A percentile compares a stretch with the other conserved stretches of the same genome.
Conservation (phyloP, 2,888 invertebrate genomes). For the Conistra vaccinii region DNA sequence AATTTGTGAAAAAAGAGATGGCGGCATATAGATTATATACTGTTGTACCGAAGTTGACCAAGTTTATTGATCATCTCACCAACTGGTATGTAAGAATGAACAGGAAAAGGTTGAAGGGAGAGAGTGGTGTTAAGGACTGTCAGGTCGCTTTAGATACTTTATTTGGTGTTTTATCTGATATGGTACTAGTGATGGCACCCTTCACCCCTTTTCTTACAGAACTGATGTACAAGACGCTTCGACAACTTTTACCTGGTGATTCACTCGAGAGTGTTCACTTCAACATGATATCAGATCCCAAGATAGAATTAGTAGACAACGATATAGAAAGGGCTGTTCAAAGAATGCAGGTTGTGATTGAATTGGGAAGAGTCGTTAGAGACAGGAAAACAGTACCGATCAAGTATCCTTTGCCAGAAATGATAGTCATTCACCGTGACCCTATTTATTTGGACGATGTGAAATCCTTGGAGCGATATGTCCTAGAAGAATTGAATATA, state of each 20-base stretch:
- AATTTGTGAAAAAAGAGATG: conserved; percentile 98
- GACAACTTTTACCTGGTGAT: conserved; percentile 91
- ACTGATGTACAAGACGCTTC: conserved; percentile 97
- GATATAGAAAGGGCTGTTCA: conserved; percentile 97
- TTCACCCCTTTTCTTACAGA: conserved; percentile 99
- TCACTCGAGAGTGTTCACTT: conserved; percentile 96
- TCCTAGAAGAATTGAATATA: conserved; percentile 98
- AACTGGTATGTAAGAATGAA: conserved; percentile 99
- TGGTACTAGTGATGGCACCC: conserved; percentile 98
- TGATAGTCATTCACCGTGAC: conserved; percentile 98
- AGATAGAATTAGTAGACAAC: conserved; percentile 93
- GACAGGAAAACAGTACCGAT: conserved; percentile 98
- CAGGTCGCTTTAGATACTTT: conserved; percentile 96
- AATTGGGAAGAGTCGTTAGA: conserved; percentile 97
- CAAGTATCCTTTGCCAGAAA: conserved; percentile 98
- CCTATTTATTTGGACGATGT: conserved; percentile 94
- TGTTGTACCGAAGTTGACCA: conserved; percentile 97
- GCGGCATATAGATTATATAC: conserved; percentile 98
- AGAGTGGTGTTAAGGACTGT: conserved; percentile 95
- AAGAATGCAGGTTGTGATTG: conserved; percentile 98
- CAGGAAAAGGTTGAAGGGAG: conserved; percentile 98
- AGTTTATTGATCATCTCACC: conserved; percentile 99
- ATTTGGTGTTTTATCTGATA: conserved; percentile 96
- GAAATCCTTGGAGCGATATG: conserved; percentile 94
- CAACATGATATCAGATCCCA: conserved; percentile 96